Base-by-base conservation (phyloP, 2,888 invertebrate species). In the Erebia aethiops region DNA sequence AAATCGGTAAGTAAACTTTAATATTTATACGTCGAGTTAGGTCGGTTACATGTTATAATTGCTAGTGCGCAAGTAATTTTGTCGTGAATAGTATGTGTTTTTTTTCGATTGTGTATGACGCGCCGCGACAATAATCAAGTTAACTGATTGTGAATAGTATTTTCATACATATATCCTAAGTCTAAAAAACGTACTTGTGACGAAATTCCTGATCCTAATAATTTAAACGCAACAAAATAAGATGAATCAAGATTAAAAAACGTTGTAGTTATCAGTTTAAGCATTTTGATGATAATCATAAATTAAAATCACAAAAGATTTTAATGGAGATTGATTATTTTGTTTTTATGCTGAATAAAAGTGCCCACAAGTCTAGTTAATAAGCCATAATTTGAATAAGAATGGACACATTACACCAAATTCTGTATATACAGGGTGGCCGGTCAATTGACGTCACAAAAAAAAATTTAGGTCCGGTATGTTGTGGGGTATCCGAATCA, bases 1-100 rank as follows among this genome's bases (percentile, higher is more conserved):
- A 35, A 35, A 35, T 35, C 35, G 35, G 35, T 35, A 35, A 35
- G 35, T 35, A 35, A 35, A 35, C 35, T 7, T 35, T 35, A 35
- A 35, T 35, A 35, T 35, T 35, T 35, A 35, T 35, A 35, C 35
- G 35, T 35, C 35, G 35, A 35, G 35, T 35, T 35, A 35, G 35
- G 35, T 35, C 35, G 35, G 35, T 35, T 49, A 49, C 49, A 49
- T 49, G 49, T 11, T 49, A 49, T 49, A 49, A 49, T 49, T 49
- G 49, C 49, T 49, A 49, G 49, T 49, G 49, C 49, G 49, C 49
- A 13, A 49, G 49, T 49, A 49, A 49, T 49, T 49, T 49, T 49
- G 49, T 49, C 49, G 49, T 49, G 49, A 49, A 49, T 49, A 49
- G 49, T 49, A 49, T 49, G 49, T 49, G 49, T 49, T 49, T 49